Evolutionary conservation across 2,797 vertebrate genomes (phyloP), one percentile per base, ranked within the genome.

Genomic region (Semotilus atromaculatus): DNA sequence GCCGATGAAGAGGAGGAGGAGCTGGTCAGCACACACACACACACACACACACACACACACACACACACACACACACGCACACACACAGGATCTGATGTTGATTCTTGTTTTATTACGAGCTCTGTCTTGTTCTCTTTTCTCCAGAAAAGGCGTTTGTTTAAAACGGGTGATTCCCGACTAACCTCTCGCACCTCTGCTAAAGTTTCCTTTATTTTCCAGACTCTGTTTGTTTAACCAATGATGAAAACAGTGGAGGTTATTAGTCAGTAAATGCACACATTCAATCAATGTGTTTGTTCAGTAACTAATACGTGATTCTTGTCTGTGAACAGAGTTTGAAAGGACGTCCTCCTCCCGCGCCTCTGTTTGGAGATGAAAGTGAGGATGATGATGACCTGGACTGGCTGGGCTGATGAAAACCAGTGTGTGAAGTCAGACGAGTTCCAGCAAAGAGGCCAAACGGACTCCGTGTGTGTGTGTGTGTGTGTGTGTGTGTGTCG

Each of bases 381-480:
- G 97, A 99, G 0, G 95, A 97, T 0, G 96, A 98, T 4, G 97
- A 98, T 5, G 97, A 98, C 80, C 92, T 97, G 91, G 97, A 96
- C 91, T 99, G 97, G 97, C 89, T 98, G 87, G 96, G 96, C 86
- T 98, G 95, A 99, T 4, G 21, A 11, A 76, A 40, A 36, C 5
- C 45, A 40, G 64, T 68, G 58, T 26, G 64, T 34, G 38, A 48
- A 16, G 40, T 53, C 58, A 36, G 31, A 55, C 26, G 29, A 4
- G 29, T 23, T 8, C 72, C 9, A 8, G 48, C 72, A 34, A 36
- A 29, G 51, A 53, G 19, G 10, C 19, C 48, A 53, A 51, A 36
- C 29, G 5, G 11, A 21, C 26, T 51, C n/a, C 26, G n/a, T 26
- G 7, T 14, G 43, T 26, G 7, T 71, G 18, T 45, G n/a, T 26